Base-by-base conservation (phyloP, 2,797 vertebrate species). In the Eulemur mongoz region DNA sequence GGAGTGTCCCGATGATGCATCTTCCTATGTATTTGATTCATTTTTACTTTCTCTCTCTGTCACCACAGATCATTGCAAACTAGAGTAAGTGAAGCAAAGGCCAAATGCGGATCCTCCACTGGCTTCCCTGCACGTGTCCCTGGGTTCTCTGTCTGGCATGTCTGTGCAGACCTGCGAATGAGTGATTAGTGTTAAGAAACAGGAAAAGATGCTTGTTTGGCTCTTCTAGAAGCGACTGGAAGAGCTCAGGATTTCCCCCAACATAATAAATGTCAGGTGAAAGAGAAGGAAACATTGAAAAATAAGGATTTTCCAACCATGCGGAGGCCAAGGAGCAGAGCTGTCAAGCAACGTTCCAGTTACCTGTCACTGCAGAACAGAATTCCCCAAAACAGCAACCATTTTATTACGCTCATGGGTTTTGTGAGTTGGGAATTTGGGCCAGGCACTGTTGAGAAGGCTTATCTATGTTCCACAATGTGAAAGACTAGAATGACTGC, bases 1-100 rank as follows among this genome's bases (percentile, higher is more conserved):
- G 0, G 15, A 17, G 27, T 0, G 0, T 17, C 4, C 38, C 23
- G 32, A 25, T 1, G 15, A 7, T 1, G 1, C 2, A 2, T 14
- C 65, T 45, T 80, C 35, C 65, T n/a, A 12, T 5, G 2, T 27
- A 32, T 45, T 63, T 45, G 73, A 73, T 20, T 48, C 69, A 5
- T 25, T 17, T 35, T 5, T 20, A n/a, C 23, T 70, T 59, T 52
- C 32, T n/a, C 30, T 79, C 54, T 45, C 0, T 20, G 11, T 25
- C 13, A 7, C 14, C 35, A 10, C 17, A 13, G 63, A 35, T 22
- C 3, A 10, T 0, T 9, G 45, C 43, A 63, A 82, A 69, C 4
- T 0, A 27, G 61, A 45, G 27, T 10, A 14, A 76, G 7, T 14
- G 20, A 25, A 67, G 38, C 18, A 9, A 57, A 22, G 86, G 70